These are phyloP conservation scores for Tarsius wallacei DNA, from an alignment of 2,797 vertebrate species.

Conservation along the genomic window DNA sequence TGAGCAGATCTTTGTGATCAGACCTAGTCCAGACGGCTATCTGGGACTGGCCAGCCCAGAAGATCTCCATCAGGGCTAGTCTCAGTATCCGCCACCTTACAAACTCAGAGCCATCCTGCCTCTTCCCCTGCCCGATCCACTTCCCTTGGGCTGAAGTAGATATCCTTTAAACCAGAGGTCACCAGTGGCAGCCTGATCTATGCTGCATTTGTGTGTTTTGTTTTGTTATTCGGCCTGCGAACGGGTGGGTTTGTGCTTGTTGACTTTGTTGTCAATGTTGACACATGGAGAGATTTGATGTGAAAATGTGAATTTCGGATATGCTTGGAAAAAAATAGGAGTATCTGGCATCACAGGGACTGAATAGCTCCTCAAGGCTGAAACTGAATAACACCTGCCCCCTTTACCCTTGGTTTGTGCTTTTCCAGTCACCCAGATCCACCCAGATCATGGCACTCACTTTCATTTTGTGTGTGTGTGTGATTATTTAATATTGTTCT, in stretches of 20 bases:
- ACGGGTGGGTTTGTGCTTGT: neutral
- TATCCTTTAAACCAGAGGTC: neutral
- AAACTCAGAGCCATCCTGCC: neutral
- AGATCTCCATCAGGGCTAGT: neutral
- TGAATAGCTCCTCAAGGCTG: neutral
- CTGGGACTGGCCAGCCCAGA: neutral
- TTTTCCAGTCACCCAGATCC: neutral
- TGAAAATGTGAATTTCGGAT: neutral
- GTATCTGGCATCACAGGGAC: neutral
- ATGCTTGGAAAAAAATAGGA: neutral
- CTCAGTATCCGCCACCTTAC: neutral
- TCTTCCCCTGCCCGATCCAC: neutral
- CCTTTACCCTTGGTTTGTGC: neutral
- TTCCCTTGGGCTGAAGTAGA: neutral
- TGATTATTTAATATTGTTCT: slow-evolving; percentile 76
- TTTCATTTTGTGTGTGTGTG: neutral
- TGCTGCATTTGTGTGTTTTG: neutral
- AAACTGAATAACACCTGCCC: neutral
- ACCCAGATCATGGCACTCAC: too few species aligned
- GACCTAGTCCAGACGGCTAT: neutral
- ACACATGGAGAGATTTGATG: neutral
- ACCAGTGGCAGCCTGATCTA: neutral
- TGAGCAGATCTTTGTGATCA: neutral
- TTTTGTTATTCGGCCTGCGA: neutral
- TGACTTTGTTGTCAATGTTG: neutral